A percentile compares a stretch with the other conserved stretches of the same genome.
These are phyloP conservation scores for Liopterus haemorrhoidalis DNA, from an alignment of 2,888 invertebrate species.

Conservation along the genomic window DNA sequence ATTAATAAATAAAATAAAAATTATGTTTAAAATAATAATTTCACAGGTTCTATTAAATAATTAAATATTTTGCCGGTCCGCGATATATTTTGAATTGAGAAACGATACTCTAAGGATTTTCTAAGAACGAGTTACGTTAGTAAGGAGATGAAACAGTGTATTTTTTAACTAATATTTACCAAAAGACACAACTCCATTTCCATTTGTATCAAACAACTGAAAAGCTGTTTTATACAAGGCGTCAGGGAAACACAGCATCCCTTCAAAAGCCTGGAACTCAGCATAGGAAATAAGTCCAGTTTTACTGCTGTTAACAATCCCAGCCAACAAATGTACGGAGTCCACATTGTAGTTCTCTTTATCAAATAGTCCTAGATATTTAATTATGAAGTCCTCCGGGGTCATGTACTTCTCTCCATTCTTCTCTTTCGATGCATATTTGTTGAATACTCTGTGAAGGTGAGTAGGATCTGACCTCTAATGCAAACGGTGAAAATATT, in stretches of 20 bases:
- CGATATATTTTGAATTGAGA: too few species aligned
- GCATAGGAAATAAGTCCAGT: conserved; percentile 92
- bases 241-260: conserved; percentile 91
- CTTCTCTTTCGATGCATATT: conserved; percentile 82
- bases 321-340: conserved; percentile 83
- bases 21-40: too few species aligned
- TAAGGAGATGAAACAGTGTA: too few species aligned
- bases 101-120: too few species aligned
- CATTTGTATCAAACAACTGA: conserved; percentile 96
- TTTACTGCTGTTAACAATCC: conserved; percentile 87
- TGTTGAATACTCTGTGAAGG: conserved; percentile 81
- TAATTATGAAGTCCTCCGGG: conserved; percentile 86
- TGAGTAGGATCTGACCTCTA: conserved; percentile 74
- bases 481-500: too few species aligned
- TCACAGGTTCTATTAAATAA: too few species aligned
- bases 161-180: conserved; percentile 55
- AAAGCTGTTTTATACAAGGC: conserved; percentile 97
- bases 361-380: conserved; percentile 81
- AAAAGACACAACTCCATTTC: conserved; percentile 92
- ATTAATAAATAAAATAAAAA: too few species aligned
- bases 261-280: conserved; percentile 98
- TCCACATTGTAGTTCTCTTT: conserved; percentile 65
- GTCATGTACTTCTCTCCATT: conserved; percentile 91
- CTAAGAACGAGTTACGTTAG: too few species aligned
- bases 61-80: too few species aligned